Base-by-base conservation (phyloP, 2,888 invertebrate species). In the Lamproptera curius region DNA sequence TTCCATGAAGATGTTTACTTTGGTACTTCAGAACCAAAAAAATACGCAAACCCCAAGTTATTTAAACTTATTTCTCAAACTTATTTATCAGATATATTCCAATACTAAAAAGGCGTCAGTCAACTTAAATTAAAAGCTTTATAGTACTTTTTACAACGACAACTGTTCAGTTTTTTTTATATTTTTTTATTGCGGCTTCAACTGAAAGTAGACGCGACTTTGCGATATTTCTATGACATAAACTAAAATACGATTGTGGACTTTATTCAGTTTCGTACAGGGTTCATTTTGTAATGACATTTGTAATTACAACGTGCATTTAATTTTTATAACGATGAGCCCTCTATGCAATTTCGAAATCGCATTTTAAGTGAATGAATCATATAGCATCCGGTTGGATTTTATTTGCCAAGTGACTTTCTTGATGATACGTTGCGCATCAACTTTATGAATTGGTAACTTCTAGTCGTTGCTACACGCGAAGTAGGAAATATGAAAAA, bases 101-200 rank as follows among this genome's bases (percentile, higher is more conserved):
- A 3, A 20, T 20, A 6, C 20, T 20, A 5, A 3, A 20, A 20
- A 20, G 20, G 20, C 20, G 20, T 20, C 20, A 5, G 4, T 20
- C 20, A 20, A 20, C 20, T 20, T 35, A 35, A 15, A 5, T 13
- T 1, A 15, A 15, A 35, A 15, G 5, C 13, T 35, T 14, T 4
- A 35, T 15, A 15, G 35, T 14, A 14, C 15, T 20, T 36, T 36
- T 36, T 36, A 36, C 16, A 37, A 20, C 17, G 37, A 37, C 37
- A 11, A 16, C n/a, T n/a, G 10, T 11, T 8, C 10, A 36, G n/a
- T 16, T 36, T 36, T 16, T 16, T 5, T 13, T 36, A 16, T 36
- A 17, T 17, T 20, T 28, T 36, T 26, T 23, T 39, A 39, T 26
- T 26, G 23, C 14, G 23, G 3, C 16, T 23, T 23, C 28, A 26